A percentile compares a stretch with the other conserved stretches of the same genome.
These are phyloP conservation scores for Nansenia antarctica DNA, from an alignment of 2,113 vertebrate species.

Conservation along the genomic window DNA sequence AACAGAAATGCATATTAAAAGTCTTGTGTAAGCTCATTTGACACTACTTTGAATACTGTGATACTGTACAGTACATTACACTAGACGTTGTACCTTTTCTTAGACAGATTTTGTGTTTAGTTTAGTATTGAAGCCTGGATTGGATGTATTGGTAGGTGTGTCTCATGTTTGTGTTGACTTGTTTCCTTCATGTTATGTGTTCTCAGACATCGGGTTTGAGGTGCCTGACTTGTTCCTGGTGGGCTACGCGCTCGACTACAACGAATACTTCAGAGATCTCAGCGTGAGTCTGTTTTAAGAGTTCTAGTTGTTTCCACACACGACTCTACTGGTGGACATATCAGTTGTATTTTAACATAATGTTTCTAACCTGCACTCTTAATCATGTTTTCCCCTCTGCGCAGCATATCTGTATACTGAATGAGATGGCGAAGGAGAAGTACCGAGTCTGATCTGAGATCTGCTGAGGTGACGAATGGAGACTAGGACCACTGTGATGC, in stretches of 20 bases:
- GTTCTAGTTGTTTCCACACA: not conserved
- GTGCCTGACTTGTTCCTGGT: slow-evolving; percentile 82
- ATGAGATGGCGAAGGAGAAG: slow-evolving; percentile 76
- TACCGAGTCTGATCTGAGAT: slow-evolving; percentile 68
- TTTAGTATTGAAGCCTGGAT: not conserved
- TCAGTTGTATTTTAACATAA: not conserved
- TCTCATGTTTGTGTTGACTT: slow-evolving; percentile 10
- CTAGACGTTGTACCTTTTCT: too few relatives aligned
- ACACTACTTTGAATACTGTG: not conserved
- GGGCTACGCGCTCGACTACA: slow-evolving; percentile 83
- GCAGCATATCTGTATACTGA: slow-evolving; percentile 79
- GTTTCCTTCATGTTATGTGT: too few relatives aligned
- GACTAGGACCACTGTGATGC: slow-evolving; percentile 72
- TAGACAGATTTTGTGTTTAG: not conserved
- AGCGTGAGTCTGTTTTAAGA: slow-evolving; percentile 69
- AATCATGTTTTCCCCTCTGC: not conserved
- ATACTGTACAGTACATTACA: not conserved
- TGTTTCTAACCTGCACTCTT: not conserved
- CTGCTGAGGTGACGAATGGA: slow-evolving; percentile 27
- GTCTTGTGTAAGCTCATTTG: not conserved
- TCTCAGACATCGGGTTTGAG: slow-evolving; percentile 81
- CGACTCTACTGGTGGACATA: too few relatives aligned
- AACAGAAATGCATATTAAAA: not conserved
- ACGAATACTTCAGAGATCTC: slow-evolving; percentile 83
- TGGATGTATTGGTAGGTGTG: not conserved